Evolutionary conservation across 2,113 vertebrate species (phyloP).

Genomic region (Lophius piscatorius): DNA sequence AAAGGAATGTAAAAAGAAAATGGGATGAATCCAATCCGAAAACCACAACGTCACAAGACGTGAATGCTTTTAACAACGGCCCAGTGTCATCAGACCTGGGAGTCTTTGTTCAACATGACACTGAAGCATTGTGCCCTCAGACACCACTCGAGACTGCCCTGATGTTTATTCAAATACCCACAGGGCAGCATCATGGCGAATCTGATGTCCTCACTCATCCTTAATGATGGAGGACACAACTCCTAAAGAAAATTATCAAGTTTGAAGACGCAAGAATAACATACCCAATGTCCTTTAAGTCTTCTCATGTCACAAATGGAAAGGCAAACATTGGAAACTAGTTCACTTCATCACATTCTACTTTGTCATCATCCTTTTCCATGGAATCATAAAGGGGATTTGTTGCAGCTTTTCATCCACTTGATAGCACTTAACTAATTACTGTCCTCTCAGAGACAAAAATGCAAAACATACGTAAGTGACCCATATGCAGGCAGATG

Average conservation of each 20-base stretch:
- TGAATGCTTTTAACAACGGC: conserved; percentile 45
- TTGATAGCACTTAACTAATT: conserved; percentile 82
- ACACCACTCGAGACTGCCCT: conserved; percentile 69
- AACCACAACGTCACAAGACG: conserved; percentile 54
- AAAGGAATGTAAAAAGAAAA: conserved; percentile 16
- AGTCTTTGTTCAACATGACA: conserved; percentile 71
- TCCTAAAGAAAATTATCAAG: conserved; percentile 3
- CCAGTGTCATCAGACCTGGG: conserved; percentile 62
- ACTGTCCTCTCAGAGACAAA: conserved; percentile 67
- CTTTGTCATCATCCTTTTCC: conserved; percentile 75
- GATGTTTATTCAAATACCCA: conserved; percentile 71
- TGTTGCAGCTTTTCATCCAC: conserved; percentile 81
- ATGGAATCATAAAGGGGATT: conserved; percentile 75
- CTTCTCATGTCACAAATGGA: conserved; percentile 58
- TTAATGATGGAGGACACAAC: conserved; percentile 9
- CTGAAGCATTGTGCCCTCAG: conserved; percentile 70
- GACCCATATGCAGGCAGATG: conserved; percentile 20
- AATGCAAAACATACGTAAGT: conserved; percentile 53
- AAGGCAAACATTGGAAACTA: conserved; percentile 69
- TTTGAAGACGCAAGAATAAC: background rate
- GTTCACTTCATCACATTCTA: conserved; percentile 66
- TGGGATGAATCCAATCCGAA: conserved; percentile 53
- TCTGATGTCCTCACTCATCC: conserved; percentile 35
- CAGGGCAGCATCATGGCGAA: conserved; percentile 55
- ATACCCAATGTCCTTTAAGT: conserved; percentile 9